Conservation (phyloP, 1,140 invertebrate genomes). For the Rhopalosiphum padi region DNA sequence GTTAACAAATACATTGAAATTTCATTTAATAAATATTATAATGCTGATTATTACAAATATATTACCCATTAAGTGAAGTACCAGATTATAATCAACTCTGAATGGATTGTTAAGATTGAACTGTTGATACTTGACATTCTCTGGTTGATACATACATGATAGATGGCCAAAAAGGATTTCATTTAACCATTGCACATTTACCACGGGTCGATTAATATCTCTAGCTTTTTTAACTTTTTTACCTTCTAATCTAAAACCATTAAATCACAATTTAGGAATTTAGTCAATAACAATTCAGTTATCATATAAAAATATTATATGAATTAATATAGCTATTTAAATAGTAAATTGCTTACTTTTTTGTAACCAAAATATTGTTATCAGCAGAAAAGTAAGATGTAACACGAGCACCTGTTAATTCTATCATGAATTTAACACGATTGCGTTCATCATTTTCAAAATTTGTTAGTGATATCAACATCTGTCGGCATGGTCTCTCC, state of each 20-base stretch:
- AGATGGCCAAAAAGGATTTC: conserved; percentile 90
- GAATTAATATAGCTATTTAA: conserved; percentile 13
- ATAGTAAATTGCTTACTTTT: conserved; percentile 62
- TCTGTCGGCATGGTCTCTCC: conserved; percentile 69
- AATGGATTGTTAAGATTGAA: conserved; percentile 82
- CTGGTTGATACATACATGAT: conserved; percentile 81
- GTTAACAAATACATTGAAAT: not conserved
- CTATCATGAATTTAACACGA: conserved; percentile 84
- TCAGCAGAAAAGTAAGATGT: conserved; percentile 72
- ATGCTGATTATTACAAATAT: conserved; percentile 56
- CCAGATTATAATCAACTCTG: conserved; percentile 83
- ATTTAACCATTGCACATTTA: conserved; percentile 92
- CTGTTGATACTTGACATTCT: conserved; percentile 86
- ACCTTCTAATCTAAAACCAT: conserved; percentile 75
- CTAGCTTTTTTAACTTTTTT: conserved; percentile 87
- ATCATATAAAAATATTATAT: not conserved
- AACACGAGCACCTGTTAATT: conserved; percentile 84
- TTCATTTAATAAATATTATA: not conserved
- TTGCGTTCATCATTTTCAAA: conserved; percentile 84
- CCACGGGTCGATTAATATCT: conserved; percentile 85
- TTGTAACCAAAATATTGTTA: conserved; percentile 63
- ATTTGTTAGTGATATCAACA: conserved; percentile 80
- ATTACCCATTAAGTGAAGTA: conserved; percentile 91
- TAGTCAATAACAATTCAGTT: not conserved
- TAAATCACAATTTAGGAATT: not conserved